Percentiles rank a stretch among this genome's conserved stretches.
phyloP scores from a whole-genome alignment of 2,113 vertebrate genomes.

The Baryphthengus martii region DNA sequence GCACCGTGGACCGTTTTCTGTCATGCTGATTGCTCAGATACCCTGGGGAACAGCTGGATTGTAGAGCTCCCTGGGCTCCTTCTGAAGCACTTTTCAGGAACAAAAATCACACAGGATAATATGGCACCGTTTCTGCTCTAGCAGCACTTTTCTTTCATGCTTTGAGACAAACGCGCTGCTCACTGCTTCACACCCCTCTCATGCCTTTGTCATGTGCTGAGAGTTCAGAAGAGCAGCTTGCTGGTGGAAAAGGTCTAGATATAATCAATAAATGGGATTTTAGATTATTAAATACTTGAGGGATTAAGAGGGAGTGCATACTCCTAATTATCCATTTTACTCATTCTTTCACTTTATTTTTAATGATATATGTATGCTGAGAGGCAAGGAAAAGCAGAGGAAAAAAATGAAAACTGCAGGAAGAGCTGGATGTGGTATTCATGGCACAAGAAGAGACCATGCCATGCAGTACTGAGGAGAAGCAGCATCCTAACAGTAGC shows the following conservation, averaged over 20 bases:
- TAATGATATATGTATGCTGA: neutral
- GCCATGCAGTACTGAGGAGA: rapidly evolving
- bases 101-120: neutral
- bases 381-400: neutral
- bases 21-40: neutral
- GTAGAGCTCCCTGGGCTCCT: neutral
- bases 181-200: neutral
- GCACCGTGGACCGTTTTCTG: neutral
- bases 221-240: neutral
- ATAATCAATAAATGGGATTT: neutral
- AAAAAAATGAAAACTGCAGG: neutral
- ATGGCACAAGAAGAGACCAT: rapidly evolving
- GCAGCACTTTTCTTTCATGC: neutral
- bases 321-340: neutral
- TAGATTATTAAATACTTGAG: neutral
- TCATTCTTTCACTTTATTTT: neutral
- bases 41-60: neutral
- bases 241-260: neutral
- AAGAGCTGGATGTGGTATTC: neutral
- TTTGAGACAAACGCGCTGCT: neutral
- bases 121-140: neutral
- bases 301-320: neutral
- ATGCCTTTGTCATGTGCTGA: neutral
- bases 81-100: neutral
- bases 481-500: neutral